These are phyloP conservation scores for Argopecten irradians DNA, from an alignment of 1,140 invertebrate genomes.

Conservation along the genomic window DNA sequence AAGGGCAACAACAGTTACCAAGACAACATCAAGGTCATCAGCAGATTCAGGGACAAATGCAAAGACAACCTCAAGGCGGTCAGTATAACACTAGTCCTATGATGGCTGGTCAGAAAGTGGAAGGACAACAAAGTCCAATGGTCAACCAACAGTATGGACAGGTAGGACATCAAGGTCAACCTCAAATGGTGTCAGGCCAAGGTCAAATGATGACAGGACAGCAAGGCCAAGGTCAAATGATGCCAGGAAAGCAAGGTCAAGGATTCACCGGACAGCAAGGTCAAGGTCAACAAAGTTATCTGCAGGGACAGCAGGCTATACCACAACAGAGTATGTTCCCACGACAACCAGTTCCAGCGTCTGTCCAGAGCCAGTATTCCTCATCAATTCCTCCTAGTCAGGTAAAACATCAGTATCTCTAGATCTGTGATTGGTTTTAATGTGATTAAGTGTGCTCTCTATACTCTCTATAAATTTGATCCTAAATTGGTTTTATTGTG, in stretches of 20 bases:
- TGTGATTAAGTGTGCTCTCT: too few relatives aligned
- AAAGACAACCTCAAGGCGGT: too few relatives aligned
- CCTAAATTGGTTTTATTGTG: too few relatives aligned
- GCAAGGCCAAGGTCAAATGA: not conserved
- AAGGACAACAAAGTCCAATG: conserved; percentile 38
- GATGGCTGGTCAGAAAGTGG: conserved; percentile 34
- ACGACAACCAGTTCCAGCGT: conserved; percentile 38
- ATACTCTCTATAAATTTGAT: too few relatives aligned
- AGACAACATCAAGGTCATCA: conserved; percentile 9
- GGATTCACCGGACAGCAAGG: conserved; percentile 24
- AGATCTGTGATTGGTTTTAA: too few relatives aligned
- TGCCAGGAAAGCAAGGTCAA: conserved; percentile 9
- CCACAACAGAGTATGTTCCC: conserved; percentile 34
- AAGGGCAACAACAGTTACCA: conserved; percentile 46
- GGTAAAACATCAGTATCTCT: too few relatives aligned
- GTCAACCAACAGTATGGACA: not conserved
- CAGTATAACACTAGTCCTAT: not conserved
- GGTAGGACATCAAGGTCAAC: not conserved
- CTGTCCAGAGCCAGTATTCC: conserved; percentile 39
- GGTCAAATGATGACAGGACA: conserved; percentile 25
- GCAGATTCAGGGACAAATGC: not conserved
- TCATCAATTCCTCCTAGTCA: conserved; percentile 27
- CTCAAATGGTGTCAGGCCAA: not conserved
- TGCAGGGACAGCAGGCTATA: conserved; percentile 29
- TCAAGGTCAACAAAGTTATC: conserved; percentile 38